Percentiles rank a stretch among this genome's conserved stretches.
Evolutionary conservation across 2,888 invertebrate species (phyloP).

Genomic region (Melanargia galathea): DNA sequence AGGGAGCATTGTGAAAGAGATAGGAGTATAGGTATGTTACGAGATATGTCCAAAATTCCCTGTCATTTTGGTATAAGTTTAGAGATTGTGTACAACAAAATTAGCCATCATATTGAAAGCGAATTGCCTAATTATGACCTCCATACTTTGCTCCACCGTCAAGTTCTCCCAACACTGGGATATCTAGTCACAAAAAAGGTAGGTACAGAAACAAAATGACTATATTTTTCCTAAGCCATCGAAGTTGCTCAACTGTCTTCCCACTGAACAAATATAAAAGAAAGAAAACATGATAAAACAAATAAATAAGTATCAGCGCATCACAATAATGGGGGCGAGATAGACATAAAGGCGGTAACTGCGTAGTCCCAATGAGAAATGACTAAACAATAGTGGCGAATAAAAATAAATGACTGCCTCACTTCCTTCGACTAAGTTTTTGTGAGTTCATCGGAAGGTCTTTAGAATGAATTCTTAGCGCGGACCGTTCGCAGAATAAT

Average conservation of each 20-base stretch:
- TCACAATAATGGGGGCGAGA: constrained; percentile 32
- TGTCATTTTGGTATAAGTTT: too few species aligned
- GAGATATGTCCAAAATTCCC: too few species aligned
- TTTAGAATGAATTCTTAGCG: constrained; percentile 72
- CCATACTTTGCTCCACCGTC: too few species aligned
- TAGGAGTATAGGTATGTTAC: too few species aligned
- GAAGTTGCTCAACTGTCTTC: not conserved
- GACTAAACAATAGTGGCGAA: constrained; percentile 75
- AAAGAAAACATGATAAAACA: constrained; percentile 16
- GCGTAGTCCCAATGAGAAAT: constrained; percentile 64
- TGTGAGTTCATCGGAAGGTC: constrained; percentile 79
- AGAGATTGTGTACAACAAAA: too few species aligned
- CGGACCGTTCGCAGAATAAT: constrained; percentile 54
- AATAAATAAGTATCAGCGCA: constrained; percentile 32
- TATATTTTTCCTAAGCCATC: not conserved
- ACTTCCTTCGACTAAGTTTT: constrained; percentile 74
- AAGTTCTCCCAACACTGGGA: too few species aligned
- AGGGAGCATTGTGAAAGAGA: too few species aligned
- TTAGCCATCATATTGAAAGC: too few species aligned
- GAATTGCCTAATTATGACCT: too few species aligned
- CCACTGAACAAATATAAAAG: constrained; percentile 1
- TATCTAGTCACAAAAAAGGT: not conserved
- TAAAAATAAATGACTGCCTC: constrained; percentile 75
- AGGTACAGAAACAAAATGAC: not conserved
- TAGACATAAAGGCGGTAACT: constrained; percentile 38